Conservation (phyloP, 2,797 vertebrate species). For the Sylvia borin region DNA sequence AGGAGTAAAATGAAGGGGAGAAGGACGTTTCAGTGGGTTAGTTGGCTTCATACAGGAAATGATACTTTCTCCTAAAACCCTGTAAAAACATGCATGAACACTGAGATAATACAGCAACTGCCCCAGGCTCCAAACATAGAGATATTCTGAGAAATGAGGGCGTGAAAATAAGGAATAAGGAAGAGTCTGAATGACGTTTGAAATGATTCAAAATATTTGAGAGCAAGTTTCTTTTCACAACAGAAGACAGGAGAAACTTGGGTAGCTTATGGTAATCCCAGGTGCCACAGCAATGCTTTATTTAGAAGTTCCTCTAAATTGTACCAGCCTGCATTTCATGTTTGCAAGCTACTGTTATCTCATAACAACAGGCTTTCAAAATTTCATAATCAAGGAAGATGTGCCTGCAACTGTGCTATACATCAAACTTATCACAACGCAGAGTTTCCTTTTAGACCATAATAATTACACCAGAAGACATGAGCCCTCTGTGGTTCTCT, state of each 20-base stretch:
- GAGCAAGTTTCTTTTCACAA: not conserved
- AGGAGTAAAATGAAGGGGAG: slow-evolving; percentile 61
- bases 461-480: slow-evolving; percentile 28
- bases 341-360: not conserved
- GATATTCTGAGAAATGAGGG: not conserved
- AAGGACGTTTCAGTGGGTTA: not conserved
- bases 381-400: not conserved
- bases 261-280: not conserved
- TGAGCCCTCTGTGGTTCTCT: slow-evolving; percentile 11
- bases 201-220: not conserved
- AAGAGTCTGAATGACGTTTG: not conserved
- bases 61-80: slow-evolving; percentile 64
- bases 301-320: not conserved
- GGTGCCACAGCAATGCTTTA: not conserved
- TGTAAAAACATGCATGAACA: not conserved
- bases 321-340: not conserved
- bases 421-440: not conserved
- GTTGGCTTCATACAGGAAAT: slow-evolving; percentile 42
- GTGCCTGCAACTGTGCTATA: not conserved
- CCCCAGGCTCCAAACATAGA: not conserved
- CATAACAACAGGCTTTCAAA: not conserved
- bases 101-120: not conserved
- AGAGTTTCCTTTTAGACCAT: slow-evolving; percentile 27
- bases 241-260: not conserved
- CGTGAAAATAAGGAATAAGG: not conserved